Conservation (phyloP, 1,140 invertebrate genomes). For the Myzus persicae region DNA sequence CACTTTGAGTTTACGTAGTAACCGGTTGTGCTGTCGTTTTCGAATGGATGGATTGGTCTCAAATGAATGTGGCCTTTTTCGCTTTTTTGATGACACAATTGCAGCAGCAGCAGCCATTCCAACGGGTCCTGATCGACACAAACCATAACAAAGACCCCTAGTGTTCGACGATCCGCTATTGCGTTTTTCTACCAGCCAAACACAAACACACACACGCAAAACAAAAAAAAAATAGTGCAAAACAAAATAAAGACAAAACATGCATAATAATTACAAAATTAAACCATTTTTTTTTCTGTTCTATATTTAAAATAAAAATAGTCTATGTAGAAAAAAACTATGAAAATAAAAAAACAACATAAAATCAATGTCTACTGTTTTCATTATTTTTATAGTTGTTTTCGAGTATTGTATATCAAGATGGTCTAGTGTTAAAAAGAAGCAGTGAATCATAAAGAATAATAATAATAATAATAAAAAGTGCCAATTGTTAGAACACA, state of each 20-base stretch:
- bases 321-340: background rate
- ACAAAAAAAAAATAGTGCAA: slow-evolving; percentile 57
- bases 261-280: slow-evolving; percentile 31
- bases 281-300: background rate
- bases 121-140: slow-evolving; percentile 77
- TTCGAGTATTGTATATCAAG: background rate
- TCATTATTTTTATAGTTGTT: slow-evolving; percentile 2
- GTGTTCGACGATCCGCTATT: slow-evolving; percentile 55
- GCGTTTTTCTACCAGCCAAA: slow-evolving; percentile 59
- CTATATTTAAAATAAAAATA: background rate
- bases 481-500: slow-evolving; percentile 63
- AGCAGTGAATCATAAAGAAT: slow-evolving; percentile 35
- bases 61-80: slow-evolving; percentile 94
- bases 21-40: slow-evolving; percentile 93
- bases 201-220: slow-evolving; percentile 54
- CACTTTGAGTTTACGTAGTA: slow-evolving; percentile 87
- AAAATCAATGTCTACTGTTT: background rate
- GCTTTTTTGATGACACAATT: slow-evolving; percentile 94
- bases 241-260: slow-evolving; percentile 53
- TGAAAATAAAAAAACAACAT: background rate
- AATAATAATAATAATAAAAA: background rate
- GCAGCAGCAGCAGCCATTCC: slow-evolving; percentile 96
- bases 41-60: slow-evolving; percentile 97
- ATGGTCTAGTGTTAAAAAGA: background rate
- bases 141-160: slow-evolving; percentile 60